These are phyloP conservation scores for Trissolcus japonicus DNA, from an alignment of 2,888 invertebrate species.

Conservation along the genomic window DNA sequence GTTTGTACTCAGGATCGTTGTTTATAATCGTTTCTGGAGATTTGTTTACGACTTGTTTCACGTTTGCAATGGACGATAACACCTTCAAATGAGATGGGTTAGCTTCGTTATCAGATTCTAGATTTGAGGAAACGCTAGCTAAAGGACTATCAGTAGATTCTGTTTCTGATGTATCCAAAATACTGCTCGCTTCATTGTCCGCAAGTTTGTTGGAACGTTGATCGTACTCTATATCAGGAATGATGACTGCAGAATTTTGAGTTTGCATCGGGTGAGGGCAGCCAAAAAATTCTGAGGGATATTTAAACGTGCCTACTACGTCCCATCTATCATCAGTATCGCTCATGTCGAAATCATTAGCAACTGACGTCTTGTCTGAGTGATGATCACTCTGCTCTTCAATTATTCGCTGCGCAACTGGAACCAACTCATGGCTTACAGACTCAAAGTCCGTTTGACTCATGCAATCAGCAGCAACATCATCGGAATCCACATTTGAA, in stretches of 20 bases:
- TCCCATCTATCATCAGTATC: not conserved
- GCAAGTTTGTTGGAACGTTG: not conserved
- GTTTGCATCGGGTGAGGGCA: not conserved
- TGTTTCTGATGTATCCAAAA: slow-evolving; percentile 10
- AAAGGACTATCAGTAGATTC: slow-evolving; percentile 2
- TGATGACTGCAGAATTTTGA: not conserved
- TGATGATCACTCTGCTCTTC: not conserved
- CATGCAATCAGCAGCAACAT: not conserved
- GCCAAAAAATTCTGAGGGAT: not conserved
- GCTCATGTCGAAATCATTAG: not conserved
- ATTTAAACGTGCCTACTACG: not conserved
- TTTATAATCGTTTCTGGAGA: not conserved
- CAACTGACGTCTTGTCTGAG: not conserved
- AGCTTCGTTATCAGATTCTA: slow-evolving; percentile 6
- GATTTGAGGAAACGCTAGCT: slow-evolving; percentile 29
- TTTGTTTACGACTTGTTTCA: not conserved
- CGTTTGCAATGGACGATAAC: not conserved
- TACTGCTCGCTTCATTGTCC: not conserved
- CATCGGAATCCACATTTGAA: slow-evolving; percentile 17
- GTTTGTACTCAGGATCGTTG: slow-evolving; percentile 3
- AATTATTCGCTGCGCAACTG: not conserved
- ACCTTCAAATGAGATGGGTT: no score
- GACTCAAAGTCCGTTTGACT: not conserved
- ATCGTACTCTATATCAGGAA: slow-evolving; percentile 1
- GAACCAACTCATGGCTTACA: not conserved